Percentiles rank a stretch among this genome's conserved stretches.
phyloP scores from a whole-genome alignment of 2,113 vertebrate species.

The Sylvia atricapilla region DNA sequence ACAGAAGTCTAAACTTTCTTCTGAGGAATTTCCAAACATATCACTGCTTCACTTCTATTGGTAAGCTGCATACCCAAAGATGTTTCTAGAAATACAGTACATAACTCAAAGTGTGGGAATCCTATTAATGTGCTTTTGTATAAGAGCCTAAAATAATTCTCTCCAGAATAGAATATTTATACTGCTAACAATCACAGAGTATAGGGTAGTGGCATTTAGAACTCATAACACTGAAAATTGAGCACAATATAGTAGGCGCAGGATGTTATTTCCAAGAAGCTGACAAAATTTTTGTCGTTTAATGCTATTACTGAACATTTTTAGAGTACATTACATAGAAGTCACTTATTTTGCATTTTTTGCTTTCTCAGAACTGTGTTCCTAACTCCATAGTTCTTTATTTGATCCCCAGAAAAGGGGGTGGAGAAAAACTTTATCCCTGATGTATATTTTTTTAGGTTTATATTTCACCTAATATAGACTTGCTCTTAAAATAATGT shows the following conservation, averaged over 20 bases:
- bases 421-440: background rate
- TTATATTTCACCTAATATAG: background rate
- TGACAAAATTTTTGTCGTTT: background rate
- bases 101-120: background rate
- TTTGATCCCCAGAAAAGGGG: accelerated
- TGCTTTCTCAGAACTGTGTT: background rate
- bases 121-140: background rate
- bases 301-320: background rate
- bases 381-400: background rate
- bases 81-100: background rate
- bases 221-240: background rate
- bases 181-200: background rate
- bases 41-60: background rate
- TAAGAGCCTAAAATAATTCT: background rate
- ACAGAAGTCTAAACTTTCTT: background rate
- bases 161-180: background rate
- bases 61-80: background rate
- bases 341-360: background rate
- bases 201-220: background rate
- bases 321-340: background rate
- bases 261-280: background rate
- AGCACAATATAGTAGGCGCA: background rate
- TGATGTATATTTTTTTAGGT: background rate
- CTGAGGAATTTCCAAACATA: background rate
- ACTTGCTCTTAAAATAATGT: background rate